These are phyloP conservation scores for Cepaea hortensis DNA, from an alignment of 2,888 invertebrate species.

Conservation along the genomic window DNA sequence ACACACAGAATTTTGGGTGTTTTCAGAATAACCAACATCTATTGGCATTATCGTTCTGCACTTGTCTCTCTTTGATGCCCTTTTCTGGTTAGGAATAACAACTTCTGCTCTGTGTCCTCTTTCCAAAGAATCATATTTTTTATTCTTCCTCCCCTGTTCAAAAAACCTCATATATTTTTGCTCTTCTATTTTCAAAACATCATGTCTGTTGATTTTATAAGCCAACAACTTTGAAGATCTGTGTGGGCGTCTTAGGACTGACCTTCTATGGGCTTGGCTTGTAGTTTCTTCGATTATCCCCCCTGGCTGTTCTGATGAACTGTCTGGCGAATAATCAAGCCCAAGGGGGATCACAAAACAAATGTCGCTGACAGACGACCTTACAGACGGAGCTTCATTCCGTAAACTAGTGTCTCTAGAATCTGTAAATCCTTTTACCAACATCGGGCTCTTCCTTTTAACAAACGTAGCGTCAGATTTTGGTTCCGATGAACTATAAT, in stretches of 20 bases:
- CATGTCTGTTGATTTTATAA: too few species aligned
- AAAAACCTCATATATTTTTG: too few species aligned
- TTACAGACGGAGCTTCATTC: background rate
- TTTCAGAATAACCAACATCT: too few species aligned
- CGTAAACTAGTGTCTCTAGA: background rate
- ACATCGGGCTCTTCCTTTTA: background rate
- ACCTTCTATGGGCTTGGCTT: background rate
- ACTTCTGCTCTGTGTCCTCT: too few species aligned
- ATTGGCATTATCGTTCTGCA: too few species aligned
- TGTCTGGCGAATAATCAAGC: slow-evolving; percentile 20
- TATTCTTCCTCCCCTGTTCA: too few species aligned
- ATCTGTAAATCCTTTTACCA: background rate
- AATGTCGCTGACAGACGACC: background rate
- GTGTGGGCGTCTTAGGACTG: background rate
- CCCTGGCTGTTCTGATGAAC: background rate
- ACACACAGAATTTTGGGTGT: background rate
- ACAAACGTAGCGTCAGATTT: background rate
- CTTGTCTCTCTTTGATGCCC: too few species aligned
- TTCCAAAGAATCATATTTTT: too few species aligned
- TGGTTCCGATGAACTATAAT: too few species aligned
- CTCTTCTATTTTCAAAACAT: too few species aligned
- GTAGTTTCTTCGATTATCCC: background rate
- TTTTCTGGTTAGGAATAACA: too few species aligned
- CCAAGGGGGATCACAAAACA: slow-evolving; percentile 19
- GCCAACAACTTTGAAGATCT: too few species aligned